These are phyloP conservation scores for Drosophila takahashii DNA, from an alignment of 1,140 invertebrate species.

Conservation along the genomic window DNA sequence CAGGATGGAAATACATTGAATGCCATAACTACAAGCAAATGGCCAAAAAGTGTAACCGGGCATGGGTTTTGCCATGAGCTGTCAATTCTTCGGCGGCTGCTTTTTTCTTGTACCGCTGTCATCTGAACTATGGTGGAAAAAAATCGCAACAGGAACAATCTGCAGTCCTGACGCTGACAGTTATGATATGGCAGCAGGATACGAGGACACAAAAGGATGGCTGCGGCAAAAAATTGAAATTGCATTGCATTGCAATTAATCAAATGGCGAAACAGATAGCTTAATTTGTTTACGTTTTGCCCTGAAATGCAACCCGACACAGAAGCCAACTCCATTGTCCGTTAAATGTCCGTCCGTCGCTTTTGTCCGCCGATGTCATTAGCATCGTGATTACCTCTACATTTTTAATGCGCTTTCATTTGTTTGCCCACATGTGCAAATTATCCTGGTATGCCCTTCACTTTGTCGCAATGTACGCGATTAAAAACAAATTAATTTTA, in stretches of 20 bases:
- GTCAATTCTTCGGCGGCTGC: slow-evolving; percentile 39
- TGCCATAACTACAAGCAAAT: slow-evolving; percentile 64
- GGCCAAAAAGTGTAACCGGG: slow-evolving; percentile 41
- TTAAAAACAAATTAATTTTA: slow-evolving; percentile 76
- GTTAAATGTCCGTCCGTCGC: slow-evolving; percentile 1
- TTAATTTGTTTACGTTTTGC: slow-evolving; percentile 58
- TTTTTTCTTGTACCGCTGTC: slow-evolving; percentile 18
- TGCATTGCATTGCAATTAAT: slow-evolving; percentile 71
- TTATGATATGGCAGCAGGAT: slow-evolving; percentile 50
- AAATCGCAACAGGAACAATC: slow-evolving; percentile 45
- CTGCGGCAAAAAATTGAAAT: slow-evolving; percentile 27
- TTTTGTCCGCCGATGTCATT: slow-evolving; percentile 34
- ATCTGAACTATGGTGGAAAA: slow-evolving; percentile 5
- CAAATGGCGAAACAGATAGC: slow-evolving; percentile 64
- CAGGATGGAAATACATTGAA: slow-evolving; percentile 62
- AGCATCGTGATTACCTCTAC: slow-evolving; percentile 63
- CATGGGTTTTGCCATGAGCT: slow-evolving; percentile 15
- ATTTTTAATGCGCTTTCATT: slow-evolving; percentile 68
- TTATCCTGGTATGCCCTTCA: slow-evolving; percentile 28
- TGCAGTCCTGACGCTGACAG: slow-evolving; percentile 56
- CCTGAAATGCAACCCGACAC: slow-evolving; percentile 14
- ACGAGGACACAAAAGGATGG: neutral
- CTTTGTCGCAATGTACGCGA: slow-evolving; percentile 30
- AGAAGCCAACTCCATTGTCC: slow-evolving; percentile 11
- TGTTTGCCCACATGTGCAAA: slow-evolving; percentile 64